Evolutionary conservation across 2,113 vertebrate genomes (phyloP), one percentile per base, ranked within the genome.

Genomic region (Vulpes vulpes): DNA sequence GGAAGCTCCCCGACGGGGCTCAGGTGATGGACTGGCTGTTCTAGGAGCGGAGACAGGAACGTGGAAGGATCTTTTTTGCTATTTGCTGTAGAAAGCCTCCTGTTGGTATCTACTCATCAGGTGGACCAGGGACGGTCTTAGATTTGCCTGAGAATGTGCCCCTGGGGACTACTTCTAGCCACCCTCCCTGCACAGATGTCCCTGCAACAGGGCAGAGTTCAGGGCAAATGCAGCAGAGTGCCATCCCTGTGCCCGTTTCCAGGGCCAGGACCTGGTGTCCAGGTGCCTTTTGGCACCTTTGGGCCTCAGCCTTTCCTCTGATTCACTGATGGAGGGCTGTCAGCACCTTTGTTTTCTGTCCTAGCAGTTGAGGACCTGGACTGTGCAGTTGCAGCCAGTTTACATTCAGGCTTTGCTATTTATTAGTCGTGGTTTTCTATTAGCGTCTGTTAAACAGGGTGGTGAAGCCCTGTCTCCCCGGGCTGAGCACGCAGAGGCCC

Each of bases 21-120:
- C 55, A 43, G 86, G 19, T 20, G 30, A 1, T 5, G 3, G 27
- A 73, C 53, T 35, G 4, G 1, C n/a, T 11, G 32, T 10, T 1
- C 27, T 9, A 11, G 53, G 25, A 1, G 49, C 0, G 1, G 57
- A 67, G 8, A 5, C 3, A 2, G 65, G 0, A 11, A 0, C 51
- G 5, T 1, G 25, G 6, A 2, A 53, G 19, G n/a, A 35, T 16
- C 25, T 20, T 32, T 2, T 0, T 73, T 2, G 0, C 20, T 1
- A 5, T 4, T 25, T 30, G 25, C 60, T 35, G 7, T 0, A 2
- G 32, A 10, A 8, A 0, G 14, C 14, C 27, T 4, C 17, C 0
- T 1, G 19, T 79, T 38, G 19, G 22, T 19, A 0, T 23, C 20
- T 0, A 0, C 65, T 53, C 22, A 30, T 14, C 3, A 0, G 23